Evolutionary conservation across 2,888 invertebrate species (phyloP), one percentile per base, ranked within the genome.

Genomic region (Tuberolachnus salignus): DNA sequence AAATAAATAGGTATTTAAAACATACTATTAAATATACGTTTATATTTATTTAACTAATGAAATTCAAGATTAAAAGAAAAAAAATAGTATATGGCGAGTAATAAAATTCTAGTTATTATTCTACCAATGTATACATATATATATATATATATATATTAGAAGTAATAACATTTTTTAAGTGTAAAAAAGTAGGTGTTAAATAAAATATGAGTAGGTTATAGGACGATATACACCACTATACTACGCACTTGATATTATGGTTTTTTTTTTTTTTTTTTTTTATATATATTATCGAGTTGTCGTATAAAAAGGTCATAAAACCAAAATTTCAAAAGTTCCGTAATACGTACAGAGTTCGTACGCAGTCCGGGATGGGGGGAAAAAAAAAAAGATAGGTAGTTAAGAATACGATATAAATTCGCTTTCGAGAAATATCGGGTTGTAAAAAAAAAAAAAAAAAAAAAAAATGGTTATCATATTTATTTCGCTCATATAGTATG

Each of bases 181-280:
- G 26, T 59, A 42, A 67, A 34, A 67, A 67, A 67, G 1, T 34
- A 67, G 26, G 51, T 67, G 34, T 34, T 67, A 34, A 67, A 67
- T 67, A 23, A 34, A 51, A 51, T 51, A 19, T 19, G 49, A 34
- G 34, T 6, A 3, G 34, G 34, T 34, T 34, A 6, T 34, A 6
- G 6, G 34, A 4, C 3, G 34, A 6, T 34, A 6, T 34, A 34
- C 34, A 34, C 34, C 34, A n/a, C n/a, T n/a, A n/a, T n/a, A n/a
- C n/a, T 34, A 34, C 34, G 6, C 34, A 34, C 34, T 34, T 34
- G 6, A 34, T 34, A 34, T 34, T 34, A 34, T n/a, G n/a, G n/a
- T n/a, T n/a, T n/a, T n/a, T n/a, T n/a, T n/a, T n/a, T n/a, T n/a
- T n/a, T n/a, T n/a, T n/a, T n/a, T n/a, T n/a, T 4, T 66, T 66